phyloP scores from a whole-genome alignment of 2,113 vertebrate species.

The Siphamia tubifer region DNA sequence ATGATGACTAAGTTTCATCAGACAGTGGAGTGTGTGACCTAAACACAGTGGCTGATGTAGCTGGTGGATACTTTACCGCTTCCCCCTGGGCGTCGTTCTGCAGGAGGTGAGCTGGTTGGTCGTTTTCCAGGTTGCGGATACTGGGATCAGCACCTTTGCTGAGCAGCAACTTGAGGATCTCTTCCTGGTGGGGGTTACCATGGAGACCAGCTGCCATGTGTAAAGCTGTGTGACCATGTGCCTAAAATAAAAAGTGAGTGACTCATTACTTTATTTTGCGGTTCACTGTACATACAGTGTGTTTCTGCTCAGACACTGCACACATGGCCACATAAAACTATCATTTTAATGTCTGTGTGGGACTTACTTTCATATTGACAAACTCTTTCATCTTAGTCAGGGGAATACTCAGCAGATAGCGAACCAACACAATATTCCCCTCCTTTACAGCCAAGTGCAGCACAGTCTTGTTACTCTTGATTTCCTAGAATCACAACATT shows the following conservation, averaged over 20 bases:
- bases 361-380: conserved; percentile 89
- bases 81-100: conserved; percentile 83
- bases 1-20: neutral
- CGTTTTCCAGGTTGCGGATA: conserved; percentile 89
- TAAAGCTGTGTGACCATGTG: conserved; percentile 90
- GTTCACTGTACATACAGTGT: neutral
- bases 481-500: conserved; percentile 79
- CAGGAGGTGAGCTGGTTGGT: conserved; percentile 88
- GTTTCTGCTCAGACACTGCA: neutral
- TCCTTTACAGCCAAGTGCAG: conserved; percentile 91
- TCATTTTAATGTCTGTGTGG: neutral
- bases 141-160: conserved; percentile 85
- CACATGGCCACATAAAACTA: neutral
- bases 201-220: conserved; percentile 93
- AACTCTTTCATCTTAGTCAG: conserved; percentile 80
- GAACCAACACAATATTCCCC: conserved; percentile 84
- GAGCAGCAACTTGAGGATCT: conserved; percentile 84
- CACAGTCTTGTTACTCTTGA: conserved; percentile 91
- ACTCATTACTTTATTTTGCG: neutral
- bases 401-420: conserved; percentile 80
- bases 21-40: neutral
- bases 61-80: conserved; percentile 77
- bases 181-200: conserved; percentile 79
- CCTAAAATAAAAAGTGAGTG: conserved; percentile 66
- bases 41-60: neutral